Evolutionary conservation across 1,140 invertebrate genomes (phyloP), one percentile per base, ranked within the genome.

Genomic region (Conus betulinus): DNA sequence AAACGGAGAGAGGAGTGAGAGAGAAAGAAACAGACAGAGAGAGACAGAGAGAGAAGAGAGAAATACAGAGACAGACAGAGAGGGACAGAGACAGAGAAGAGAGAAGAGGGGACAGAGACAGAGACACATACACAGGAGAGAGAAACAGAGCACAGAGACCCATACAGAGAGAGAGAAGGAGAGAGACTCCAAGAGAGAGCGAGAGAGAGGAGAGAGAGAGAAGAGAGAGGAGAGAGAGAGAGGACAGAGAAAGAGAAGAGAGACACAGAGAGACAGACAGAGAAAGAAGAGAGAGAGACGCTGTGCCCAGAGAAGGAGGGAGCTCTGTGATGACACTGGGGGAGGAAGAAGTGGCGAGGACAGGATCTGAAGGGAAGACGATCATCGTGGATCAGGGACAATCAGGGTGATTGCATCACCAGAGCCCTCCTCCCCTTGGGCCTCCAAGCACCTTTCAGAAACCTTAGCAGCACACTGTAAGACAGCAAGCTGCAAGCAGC

Each of bases 171-270:
- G 0, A 79, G 25, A 79, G 7, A 25, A 5, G 8, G 76, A 25
- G 76, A 79, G n/a, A n/a, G n/a, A n/a, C n/a, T n/a, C n/a, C n/a
- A 25, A 79, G 25, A 79, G 51, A 79, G 76, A 79, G 76, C 10
- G 76, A 79, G 20, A 79, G 25, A 79, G 10, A 25, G 51, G 6
- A 79, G 76, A 39, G 76, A 39, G 0, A 79, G 76, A 79, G 76
- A 79, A 25, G 13, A 25, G 25, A 25, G 6, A 25, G 25, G 76
- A 39, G 51, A 79, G 8, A 25, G 25, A 79, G 10, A 79, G 8
- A 79, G 23, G 10, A 79, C 13, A 79, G 23, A 79, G 5, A 10
- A n/a, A 79, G 51, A 27, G 76, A 63, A 63, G 60, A 63, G 1
- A 63, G 0, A 63, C 60, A 63, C 1, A 63, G 60, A 63, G 60